phyloP scores from a whole-genome alignment of 2,797 vertebrate genomes.

The Ptychobarbus kaznakovi region DNA sequence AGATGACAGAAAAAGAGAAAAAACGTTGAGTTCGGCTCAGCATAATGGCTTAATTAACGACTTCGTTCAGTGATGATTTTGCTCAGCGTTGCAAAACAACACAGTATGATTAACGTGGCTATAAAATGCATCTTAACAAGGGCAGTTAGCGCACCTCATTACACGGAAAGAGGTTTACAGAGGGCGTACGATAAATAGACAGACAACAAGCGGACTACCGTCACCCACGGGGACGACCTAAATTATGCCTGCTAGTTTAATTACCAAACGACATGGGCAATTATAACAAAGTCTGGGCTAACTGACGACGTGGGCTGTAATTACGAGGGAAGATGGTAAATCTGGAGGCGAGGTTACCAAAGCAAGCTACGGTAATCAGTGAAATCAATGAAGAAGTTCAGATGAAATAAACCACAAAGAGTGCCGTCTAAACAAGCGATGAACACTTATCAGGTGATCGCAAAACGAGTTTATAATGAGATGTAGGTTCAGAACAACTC shows the following conservation, averaged over 20 bases:
- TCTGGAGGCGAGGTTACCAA: neutral
- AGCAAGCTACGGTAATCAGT: neutral
- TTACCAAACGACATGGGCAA: conserved; percentile 64
- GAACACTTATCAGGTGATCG: neutral
- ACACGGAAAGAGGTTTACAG: conserved; percentile 56
- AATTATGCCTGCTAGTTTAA: conserved; percentile 65
- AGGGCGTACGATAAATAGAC: conserved; percentile 47
- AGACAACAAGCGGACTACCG: conserved; percentile 59
- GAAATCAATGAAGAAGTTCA: conserved; percentile 11
- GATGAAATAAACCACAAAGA: neutral
- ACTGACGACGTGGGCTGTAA: conserved; percentile 23
- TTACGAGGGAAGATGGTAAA: neutral
- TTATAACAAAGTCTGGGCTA: conserved; percentile 46
- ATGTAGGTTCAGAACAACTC: neutral
- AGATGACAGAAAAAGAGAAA: neutral
- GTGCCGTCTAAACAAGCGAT: neutral
- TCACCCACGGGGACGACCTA: conserved; percentile 54
- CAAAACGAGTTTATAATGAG: conserved; percentile 3
- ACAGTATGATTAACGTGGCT: conserved; percentile 53
- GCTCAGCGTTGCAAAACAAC: neutral
- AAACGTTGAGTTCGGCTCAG: neutral
- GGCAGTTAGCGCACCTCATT: conserved; percentile 66
- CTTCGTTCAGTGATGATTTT: conserved; percentile 2
- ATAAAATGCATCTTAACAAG: conserved; percentile 63
- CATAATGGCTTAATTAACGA: conserved; percentile 41